Evolutionary conservation across 2,888 invertebrate genomes (phyloP).

Genomic region (Caenorhabditis afra): DNA sequence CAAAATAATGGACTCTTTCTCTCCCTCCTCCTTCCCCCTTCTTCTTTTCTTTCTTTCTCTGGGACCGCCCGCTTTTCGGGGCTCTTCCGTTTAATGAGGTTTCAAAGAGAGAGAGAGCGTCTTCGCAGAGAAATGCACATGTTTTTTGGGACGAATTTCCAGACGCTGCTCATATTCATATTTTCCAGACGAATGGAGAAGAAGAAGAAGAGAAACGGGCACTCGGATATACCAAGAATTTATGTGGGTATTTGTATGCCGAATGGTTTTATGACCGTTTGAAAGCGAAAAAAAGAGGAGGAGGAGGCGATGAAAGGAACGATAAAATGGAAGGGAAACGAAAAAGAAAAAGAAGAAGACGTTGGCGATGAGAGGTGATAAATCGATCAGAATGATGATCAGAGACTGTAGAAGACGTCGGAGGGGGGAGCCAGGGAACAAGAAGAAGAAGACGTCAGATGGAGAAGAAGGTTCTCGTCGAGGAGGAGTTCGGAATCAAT

Average conservation of each 20-base stretch:
- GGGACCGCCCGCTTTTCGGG: constrained; percentile 38
- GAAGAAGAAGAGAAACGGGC: neutral
- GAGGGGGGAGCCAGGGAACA: neutral
- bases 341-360: constrained; percentile 5
- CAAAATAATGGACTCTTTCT: constrained; percentile 57
- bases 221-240: no score
- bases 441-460: constrained; percentile 13
- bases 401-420: constrained; percentile 35
- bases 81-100: constrained; percentile 45
- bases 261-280: constrained; percentile 42
- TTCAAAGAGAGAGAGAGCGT: neutral
- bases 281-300: constrained; percentile 14
- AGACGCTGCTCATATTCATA: no score
- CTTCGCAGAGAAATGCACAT: no score
- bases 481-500: constrained; percentile 15
- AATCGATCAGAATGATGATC: constrained; percentile 40
- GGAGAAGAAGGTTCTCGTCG: constrained; percentile 17
- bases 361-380: constrained; percentile 42
- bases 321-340: constrained; percentile 38
- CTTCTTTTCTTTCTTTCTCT: constrained; percentile 26
- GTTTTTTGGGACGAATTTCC: constrained; percentile 1
- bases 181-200: neutral
- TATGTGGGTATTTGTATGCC: constrained; percentile 34
- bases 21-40: neutral
- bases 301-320: constrained; percentile 41